These are phyloP conservation scores for Orchesellides sinensis DNA, from an alignment of 2,888 invertebrate genomes.

Conservation along the genomic window DNA sequence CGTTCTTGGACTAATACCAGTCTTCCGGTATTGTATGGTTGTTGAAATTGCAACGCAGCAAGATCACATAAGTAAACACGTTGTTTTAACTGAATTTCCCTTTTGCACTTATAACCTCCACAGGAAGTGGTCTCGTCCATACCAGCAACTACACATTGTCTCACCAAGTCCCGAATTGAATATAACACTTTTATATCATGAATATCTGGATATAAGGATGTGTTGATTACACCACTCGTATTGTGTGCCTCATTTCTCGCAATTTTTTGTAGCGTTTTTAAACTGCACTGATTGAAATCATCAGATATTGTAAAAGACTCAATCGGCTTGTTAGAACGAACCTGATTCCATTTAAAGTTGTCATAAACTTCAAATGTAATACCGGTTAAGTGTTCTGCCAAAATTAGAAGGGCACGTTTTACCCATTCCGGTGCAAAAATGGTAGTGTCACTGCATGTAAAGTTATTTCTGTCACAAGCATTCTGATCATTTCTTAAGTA, in stretches of 20 bases:
- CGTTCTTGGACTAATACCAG: conserved; percentile 45
- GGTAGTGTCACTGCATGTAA: conserved; percentile 17
- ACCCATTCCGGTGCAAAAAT: conserved; percentile 67
- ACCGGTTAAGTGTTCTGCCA: conserved; percentile 33
- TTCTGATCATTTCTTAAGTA: conserved; percentile 25
- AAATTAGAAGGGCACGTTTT: conserved; percentile 32
- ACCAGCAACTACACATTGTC: conserved; percentile 62
- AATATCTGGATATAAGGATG: conserved; percentile 35
- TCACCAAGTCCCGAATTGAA: conserved; percentile 58
- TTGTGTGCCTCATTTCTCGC: conserved; percentile 59
- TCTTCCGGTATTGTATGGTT: conserved; percentile 65
- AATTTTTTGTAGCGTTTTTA: conserved; percentile 48
- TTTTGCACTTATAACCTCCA: conserved; percentile 53
- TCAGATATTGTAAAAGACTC: conserved; percentile 41
- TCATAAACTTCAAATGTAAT: conserved; percentile 39
- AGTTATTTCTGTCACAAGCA: not conserved
- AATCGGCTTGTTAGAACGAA: not conserved
- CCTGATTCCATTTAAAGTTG: too few relatives aligned
- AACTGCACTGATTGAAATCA: conserved; percentile 46
- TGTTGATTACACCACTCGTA: conserved; percentile 56
- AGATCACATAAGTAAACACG: conserved; percentile 62
- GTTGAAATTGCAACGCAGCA: conserved; percentile 68
- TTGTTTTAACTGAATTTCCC: conserved; percentile 1
- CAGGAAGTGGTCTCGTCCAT: conserved; percentile 45
- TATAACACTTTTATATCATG: conserved; percentile 42